Conservation (phyloP, 2,797 vertebrate genomes). For the Myotis vivesi region DNA sequence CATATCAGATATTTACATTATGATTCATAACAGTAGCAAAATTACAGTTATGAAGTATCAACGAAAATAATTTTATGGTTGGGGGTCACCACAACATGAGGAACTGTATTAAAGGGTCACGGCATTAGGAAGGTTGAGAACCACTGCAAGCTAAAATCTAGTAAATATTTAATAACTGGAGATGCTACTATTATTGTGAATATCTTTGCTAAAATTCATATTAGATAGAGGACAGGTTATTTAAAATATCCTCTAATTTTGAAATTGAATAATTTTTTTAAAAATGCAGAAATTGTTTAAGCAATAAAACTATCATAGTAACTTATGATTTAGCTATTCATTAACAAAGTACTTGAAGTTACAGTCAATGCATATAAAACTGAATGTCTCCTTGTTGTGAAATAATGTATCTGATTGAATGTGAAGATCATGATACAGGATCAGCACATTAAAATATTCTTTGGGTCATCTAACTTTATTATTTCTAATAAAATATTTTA, state of each 20-base stretch:
- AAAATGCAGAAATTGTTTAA: slow-evolving; percentile 4
- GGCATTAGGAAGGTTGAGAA: no score
- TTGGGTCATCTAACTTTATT: slow-evolving; percentile 60
- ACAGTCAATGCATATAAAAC: slow-evolving; percentile 19
- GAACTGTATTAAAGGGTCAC: no score
- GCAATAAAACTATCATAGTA: neutral
- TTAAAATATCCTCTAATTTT: neutral
- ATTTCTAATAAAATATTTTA: slow-evolving; percentile 64
- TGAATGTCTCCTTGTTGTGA: slow-evolving; percentile 1
- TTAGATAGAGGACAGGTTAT: neutral
- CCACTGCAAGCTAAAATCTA: neutral
- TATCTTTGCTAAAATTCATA: neutral
- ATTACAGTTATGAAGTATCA: no score
- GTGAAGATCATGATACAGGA: slow-evolving; percentile 36
- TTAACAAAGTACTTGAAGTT: neutral
- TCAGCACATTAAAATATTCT: slow-evolving; percentile 52
- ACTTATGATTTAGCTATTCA: neutral
- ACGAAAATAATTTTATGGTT: no score
- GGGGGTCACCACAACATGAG: no score
- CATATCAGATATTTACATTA: no score
- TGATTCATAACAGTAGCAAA: no score
- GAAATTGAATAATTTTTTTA: neutral
- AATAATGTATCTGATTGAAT: neutral
- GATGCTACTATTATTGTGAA: neutral
- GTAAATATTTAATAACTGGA: neutral